phyloP scores from a whole-genome alignment of 2,113 vertebrate species.

The Anoplopoma fimbria region DNA sequence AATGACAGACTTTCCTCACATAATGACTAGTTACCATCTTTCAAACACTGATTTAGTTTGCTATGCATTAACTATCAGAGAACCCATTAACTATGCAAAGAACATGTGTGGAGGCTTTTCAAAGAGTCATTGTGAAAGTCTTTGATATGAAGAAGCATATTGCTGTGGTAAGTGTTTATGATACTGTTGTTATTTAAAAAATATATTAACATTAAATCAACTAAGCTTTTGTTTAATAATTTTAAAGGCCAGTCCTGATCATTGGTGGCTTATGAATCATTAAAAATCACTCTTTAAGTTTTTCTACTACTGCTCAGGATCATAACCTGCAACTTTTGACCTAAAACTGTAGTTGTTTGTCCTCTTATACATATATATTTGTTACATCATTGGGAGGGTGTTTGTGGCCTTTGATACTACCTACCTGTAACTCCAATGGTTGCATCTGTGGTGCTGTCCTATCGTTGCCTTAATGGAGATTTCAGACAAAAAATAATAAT shows the following conservation, averaged over 20 bases:
- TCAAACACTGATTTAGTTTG: conserved; percentile 57
- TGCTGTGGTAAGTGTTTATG: conserved; percentile 71
- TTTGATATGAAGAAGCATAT: conserved; percentile 48
- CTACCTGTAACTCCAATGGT: conserved; percentile 74
- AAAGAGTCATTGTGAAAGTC: conserved; percentile 63
- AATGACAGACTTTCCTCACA: conserved; percentile 44
- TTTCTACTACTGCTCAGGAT: conserved; percentile 73
- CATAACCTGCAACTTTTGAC: conserved; percentile 57
- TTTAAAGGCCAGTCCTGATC: conserved; percentile 50
- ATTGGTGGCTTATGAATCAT: conserved; percentile 56
- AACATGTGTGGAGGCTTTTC: conserved; percentile 44
- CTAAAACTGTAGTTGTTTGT: conserved; percentile 56
- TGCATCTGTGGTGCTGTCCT: conserved; percentile 80
- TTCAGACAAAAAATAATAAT: conserved; percentile 45
- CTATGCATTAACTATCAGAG: conserved; percentile 53
- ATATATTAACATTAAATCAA: conserved; percentile 59
- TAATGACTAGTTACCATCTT: conserved; percentile 58
- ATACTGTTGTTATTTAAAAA: conserved; percentile 60
- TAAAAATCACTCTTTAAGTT: conserved; percentile 34
- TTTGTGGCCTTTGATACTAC: conserved; percentile 76
- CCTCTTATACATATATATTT: conserved; percentile 56
- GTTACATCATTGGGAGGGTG: conserved; percentile 49
- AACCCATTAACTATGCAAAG: conserved; percentile 81
- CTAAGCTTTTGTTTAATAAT: conserved; percentile 37
- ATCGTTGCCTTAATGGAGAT: conserved; percentile 75